A percentile compares a stretch with the other conserved stretches of the same genome.
Conservation (phyloP, 1,140 invertebrate species). For the Caenorhabditis tropicalis region DNA sequence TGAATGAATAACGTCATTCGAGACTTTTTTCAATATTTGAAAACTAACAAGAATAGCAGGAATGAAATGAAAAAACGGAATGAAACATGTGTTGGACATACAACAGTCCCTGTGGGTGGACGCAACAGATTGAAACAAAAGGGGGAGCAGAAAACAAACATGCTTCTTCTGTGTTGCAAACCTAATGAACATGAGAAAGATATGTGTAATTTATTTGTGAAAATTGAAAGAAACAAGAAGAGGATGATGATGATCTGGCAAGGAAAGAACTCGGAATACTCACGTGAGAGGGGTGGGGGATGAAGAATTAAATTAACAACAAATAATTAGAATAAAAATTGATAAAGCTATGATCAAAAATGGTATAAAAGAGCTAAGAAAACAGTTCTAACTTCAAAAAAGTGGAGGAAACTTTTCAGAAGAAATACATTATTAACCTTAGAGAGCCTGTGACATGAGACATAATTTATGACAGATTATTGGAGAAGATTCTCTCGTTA, state of each 20-base stretch:
- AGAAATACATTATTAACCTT: too few relatives aligned
- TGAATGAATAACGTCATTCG: background rate
- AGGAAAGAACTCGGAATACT: background rate
- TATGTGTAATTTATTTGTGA: background rate
- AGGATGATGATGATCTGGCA: background rate
- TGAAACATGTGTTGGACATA: background rate
- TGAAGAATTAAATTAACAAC: too few relatives aligned
- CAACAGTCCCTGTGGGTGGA: background rate
- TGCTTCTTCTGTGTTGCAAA: background rate
- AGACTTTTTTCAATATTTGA: constrained; percentile 24
- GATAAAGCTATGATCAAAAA: too few relatives aligned
- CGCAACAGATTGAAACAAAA: constrained; percentile 37
- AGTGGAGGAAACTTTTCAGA: too few relatives aligned
- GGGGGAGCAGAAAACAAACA: background rate
- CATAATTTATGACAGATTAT: constrained; percentile 22
- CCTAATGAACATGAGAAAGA: background rate
- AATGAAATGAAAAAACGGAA: constrained; percentile 25
- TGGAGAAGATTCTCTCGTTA: background rate
- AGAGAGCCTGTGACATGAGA: background rate
- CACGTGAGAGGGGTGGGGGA: too few relatives aligned
- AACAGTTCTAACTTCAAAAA: too few relatives aligned
- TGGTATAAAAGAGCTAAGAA: too few relatives aligned
- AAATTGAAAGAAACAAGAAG: background rate
- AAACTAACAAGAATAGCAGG: background rate
- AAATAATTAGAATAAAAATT: too few relatives aligned